These are phyloP conservation scores for Rhinopomastus cyanomelas DNA, from an alignment of 2,113 vertebrate genomes.

Conservation along the genomic window DNA sequence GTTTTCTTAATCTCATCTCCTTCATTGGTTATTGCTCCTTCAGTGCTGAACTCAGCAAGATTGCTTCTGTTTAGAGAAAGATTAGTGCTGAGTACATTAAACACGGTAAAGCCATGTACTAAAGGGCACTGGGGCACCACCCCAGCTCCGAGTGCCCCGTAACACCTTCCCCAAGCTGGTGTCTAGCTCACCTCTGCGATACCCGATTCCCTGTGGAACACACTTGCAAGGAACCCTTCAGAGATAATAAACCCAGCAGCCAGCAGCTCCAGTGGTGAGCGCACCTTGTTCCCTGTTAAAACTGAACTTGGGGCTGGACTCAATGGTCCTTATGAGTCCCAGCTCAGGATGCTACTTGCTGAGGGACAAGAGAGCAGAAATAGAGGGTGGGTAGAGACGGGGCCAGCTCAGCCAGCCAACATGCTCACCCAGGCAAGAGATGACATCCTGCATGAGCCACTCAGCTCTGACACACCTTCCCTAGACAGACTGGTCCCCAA, in stretches of 20 bases:
- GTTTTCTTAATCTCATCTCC: constrained; percentile 66
- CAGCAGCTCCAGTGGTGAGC: background rate
- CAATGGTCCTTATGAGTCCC: background rate
- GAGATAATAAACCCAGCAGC: background rate
- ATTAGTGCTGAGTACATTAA: constrained; percentile 70
- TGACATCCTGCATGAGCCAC: background rate
- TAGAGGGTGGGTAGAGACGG: background rate
- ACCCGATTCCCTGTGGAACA: background rate
- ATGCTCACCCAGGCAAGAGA: fast-evolving
- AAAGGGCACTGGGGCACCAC: constrained; percentile 16
- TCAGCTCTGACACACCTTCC: background rate
- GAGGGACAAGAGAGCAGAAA: background rate
- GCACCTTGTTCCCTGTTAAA: background rate
- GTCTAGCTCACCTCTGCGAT: background rate
- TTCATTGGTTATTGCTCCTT: constrained; percentile 67
- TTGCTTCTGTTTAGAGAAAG: constrained; percentile 65
- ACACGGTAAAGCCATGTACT: constrained; percentile 44
- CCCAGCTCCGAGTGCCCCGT: background rate
- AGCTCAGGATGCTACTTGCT: fast-evolving
- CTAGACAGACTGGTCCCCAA: background rate
- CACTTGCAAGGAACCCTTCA: background rate
- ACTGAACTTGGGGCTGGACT: background rate
- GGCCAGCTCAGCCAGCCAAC: background rate
- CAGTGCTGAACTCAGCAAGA: constrained; percentile 71
- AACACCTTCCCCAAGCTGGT: background rate